Evolutionary conservation across 2,113 vertebrate species (phyloP).

Genomic region (Anser cygnoides): DNA sequence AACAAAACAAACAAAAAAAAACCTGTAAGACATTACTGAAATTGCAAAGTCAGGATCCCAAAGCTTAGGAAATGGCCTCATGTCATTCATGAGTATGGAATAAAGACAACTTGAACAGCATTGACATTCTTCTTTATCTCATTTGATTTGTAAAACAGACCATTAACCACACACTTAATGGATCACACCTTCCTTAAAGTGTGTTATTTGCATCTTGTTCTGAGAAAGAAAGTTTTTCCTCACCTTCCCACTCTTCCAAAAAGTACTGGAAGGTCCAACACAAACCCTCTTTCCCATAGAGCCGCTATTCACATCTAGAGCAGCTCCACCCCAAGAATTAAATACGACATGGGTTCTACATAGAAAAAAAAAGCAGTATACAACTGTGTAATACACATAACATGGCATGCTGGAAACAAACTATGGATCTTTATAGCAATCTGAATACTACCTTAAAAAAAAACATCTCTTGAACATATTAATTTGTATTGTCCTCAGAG

Average conservation of each 20-base stretch:
- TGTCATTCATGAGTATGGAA: accelerated
- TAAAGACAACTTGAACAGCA: neutral
- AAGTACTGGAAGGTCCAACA: neutral
- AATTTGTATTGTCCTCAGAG: neutral
- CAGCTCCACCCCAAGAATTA: neutral
- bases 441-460: too few species aligned
- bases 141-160: neutral
- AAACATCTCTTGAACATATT: neutral
- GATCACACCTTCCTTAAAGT: accelerated
- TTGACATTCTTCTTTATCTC: neutral
- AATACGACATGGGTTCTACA: neutral
- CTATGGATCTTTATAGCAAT: too few species aligned
- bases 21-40: accelerated
- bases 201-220: neutral
- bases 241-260: neutral
- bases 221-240: neutral
- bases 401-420: neutral
- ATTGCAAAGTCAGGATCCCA: neutral
- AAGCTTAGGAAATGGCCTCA: neutral
- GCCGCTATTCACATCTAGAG: neutral
- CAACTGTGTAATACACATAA: accelerated
- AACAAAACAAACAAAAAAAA: too few species aligned
- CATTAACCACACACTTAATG: neutral
- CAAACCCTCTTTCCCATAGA: neutral
- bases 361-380: neutral